Base-by-base conservation (phyloP, 2,113 vertebrate species). In the Delphinapterus leucas region DNA sequence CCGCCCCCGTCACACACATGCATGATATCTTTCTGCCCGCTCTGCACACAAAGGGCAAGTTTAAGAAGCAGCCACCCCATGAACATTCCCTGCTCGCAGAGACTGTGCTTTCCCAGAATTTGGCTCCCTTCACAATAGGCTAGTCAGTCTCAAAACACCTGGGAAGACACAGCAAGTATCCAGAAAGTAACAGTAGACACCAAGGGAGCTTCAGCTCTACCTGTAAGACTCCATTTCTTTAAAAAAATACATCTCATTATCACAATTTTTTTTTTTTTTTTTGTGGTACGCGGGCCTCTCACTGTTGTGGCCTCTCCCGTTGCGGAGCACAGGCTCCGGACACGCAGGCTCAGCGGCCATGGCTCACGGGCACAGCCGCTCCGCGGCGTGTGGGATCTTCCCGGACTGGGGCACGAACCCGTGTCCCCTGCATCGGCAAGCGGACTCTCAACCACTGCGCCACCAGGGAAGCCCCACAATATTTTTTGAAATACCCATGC, bases 141-240 rank as follows among this genome's bases (percentile, higher is more conserved):
- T 49, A 58, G 55, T 88, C 58, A 86, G 77, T 90, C 90, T 92
- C 85, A 68, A 71, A 90, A 95, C 67, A 88, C 47, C 67, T 82
- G 71, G 41, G 38, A 47, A 94, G 80, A 90, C 25, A 83, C 18
- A 58, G 36, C 41, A 92, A 92, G 79, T 36, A 70, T 49, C n/a
- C 80, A 23, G 70, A 95, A 85, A 79, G 53, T 41, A 81, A 76
- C 3, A 65, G 44, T 15, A 87, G 61, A 83, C 11, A n/a, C 49
- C 70, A 63, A 41, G 41, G n/a, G 68, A 74, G 47, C 21, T 91
- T 90, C 23, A 41, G 77, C 71, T 88, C 10, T 17, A 84, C 23
- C 55, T 67, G 2, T 58, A 58, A 85, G 25, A 90, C 58, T 86
- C 84, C 61, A 9, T 80, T 94, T 70, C 44, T 63, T 89, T 82